phyloP scores from a whole-genome alignment of 2,888 invertebrate genomes.

The Trichogramma evanescens region DNA sequence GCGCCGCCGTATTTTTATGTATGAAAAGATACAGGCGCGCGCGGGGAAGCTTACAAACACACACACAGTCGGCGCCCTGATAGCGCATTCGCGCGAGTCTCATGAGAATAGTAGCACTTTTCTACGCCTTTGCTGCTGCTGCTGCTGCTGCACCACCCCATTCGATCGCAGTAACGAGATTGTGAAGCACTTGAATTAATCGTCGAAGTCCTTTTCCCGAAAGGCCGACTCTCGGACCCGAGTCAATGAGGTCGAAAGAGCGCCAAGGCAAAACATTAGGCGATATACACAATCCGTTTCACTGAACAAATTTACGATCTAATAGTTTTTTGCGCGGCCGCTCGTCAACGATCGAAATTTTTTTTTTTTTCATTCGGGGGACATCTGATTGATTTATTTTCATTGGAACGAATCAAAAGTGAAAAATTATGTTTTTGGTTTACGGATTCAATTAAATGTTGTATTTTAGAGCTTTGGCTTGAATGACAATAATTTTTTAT shows the following conservation, averaged over 20 bases:
- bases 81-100: slow-evolving; percentile 16
- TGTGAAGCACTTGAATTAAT: slow-evolving; percentile 46
- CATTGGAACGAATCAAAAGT: too few relatives aligned
- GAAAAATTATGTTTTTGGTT: too few relatives aligned
- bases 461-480: too few relatives aligned
- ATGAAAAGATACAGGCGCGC: background rate
- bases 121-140: slow-evolving; percentile 43
- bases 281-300: background rate
- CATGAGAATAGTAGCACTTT: slow-evolving; percentile 10
- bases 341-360: too few relatives aligned
- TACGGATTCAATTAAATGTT: too few relatives aligned
- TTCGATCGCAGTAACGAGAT: slow-evolving; percentile 36
- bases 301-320: background rate
- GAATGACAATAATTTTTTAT: too few relatives aligned
- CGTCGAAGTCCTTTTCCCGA: slow-evolving; percentile 36
- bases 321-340: too few relatives aligned
- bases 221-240: slow-evolving; percentile 27
- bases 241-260: slow-evolving; percentile 27
- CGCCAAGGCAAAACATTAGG: slow-evolving; percentile 3
- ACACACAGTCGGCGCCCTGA: background rate
- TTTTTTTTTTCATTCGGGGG: too few relatives aligned
- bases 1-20: slow-evolving; percentile 21
- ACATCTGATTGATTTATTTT: too few relatives aligned
- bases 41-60: too few relatives aligned
- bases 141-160: slow-evolving; percentile 38